Base-by-base conservation (phyloP, 2,797 vertebrate species). In the Glyptemys insculpta region DNA sequence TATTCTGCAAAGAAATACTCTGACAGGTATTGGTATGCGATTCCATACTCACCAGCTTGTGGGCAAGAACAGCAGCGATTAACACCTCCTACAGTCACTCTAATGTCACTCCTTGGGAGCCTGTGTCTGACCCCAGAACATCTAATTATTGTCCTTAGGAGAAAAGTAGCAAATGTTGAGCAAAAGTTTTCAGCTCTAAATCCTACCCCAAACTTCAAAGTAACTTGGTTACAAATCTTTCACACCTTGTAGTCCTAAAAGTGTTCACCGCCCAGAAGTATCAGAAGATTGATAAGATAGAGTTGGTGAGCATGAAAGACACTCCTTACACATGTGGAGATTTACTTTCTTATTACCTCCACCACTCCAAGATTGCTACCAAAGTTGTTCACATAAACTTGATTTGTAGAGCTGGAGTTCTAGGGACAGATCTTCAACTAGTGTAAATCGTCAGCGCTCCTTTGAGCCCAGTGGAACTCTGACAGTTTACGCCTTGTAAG, bases 1-100 rank as follows among this genome's bases (percentile, higher is more conserved):
- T 99, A 99, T 94, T 98, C 99, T n/a, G 98, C 99, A 44, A 99
- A 99, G 98, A 99, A 99, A 56, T 99, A 99, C 85, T 99, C 99
- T 0, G 99, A 99, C 98, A 99, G 99, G 99, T 99, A 98, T 54
- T 84, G 85, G 91, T 37, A 25, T 0, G 50, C 29, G 3, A 3
- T 85, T 83, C 65, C 56, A n/a, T 59, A 12, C 14, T 34, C 6
- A 72, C 4, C 8, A 9, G 41, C 52, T 76, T 27, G 31, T 12
- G 49, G 86, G 59, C 27, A 53, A 89, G 80, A 53, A 93, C 78
- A 79, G 34, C 1, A 0, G 0, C 79, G 19, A 52, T 76, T 53
- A 44, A 21, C 34, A 37, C 14, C 44, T 74, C 57, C 23, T 88
- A 6, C 49, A 59, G 54, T 56, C 49, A 2, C 84, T 94, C 44